These are phyloP conservation scores for Saturnia japonica DNA, from an alignment of 2,888 invertebrate genomes.

Conservation along the genomic window DNA sequence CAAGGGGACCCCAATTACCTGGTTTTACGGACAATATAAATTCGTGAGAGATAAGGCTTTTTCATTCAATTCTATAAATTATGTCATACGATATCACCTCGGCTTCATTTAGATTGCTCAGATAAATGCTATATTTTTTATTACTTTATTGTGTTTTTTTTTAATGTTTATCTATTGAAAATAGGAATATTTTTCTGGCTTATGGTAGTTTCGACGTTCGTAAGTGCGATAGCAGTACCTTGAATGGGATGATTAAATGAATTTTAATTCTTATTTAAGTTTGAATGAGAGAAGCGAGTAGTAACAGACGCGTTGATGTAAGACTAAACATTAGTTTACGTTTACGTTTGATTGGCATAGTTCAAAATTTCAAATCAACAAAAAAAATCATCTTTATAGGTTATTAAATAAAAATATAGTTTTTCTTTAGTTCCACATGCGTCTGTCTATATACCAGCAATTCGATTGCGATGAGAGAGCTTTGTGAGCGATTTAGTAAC, in stretches of 20 bases:
- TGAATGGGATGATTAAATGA: too few species aligned
- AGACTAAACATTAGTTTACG: too few species aligned
- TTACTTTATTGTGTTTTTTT: slow-evolving; percentile 1
- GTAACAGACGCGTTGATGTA: too few species aligned
- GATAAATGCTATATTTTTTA: background rate
- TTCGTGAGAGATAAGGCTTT: slow-evolving; percentile 34
- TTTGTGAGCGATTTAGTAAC: too few species aligned
- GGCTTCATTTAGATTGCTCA: background rate
- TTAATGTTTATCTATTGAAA: background rate
- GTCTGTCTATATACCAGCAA: too few species aligned
- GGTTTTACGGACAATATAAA: slow-evolving; percentile 35
- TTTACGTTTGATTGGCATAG: too few species aligned
- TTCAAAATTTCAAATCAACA: too few species aligned
- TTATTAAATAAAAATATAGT: too few species aligned
- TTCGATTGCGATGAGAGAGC: too few species aligned
- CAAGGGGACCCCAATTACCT: slow-evolving; percentile 29
- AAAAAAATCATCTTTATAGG: too few species aligned
- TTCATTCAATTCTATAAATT: slow-evolving; percentile 18
- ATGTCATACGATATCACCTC: slow-evolving; percentile 17
- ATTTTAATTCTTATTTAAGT: background rate
- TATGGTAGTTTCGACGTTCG: background rate
- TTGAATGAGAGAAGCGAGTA: too few species aligned
- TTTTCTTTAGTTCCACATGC: too few species aligned
- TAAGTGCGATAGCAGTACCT: background rate
- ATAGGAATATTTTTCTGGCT: background rate